These are phyloP conservation scores for Pseudococcus longispinus DNA, from an alignment of 2,888 invertebrate genomes.

Conservation along the genomic window DNA sequence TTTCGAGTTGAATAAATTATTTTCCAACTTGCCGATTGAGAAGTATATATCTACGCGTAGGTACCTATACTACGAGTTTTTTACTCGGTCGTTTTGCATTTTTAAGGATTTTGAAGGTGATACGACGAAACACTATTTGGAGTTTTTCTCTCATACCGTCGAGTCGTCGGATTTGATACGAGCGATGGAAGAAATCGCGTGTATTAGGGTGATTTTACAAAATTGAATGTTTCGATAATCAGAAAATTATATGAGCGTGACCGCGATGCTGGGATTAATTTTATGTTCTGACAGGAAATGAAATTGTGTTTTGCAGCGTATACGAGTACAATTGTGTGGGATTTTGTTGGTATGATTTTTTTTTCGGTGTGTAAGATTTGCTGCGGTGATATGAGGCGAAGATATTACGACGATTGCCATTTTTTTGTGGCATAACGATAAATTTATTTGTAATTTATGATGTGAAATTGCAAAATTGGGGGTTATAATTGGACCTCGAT, in stretches of 20 bases:
- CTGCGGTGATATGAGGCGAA: neutral
- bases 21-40: conserved; percentile 35
- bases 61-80: neutral
- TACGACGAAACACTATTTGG: neutral
- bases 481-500: too few relatives aligned
- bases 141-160: neutral
- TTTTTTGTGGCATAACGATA: too few relatives aligned
- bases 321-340: neutral
- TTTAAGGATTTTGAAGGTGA: conserved; percentile 19
- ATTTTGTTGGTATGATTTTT: neutral
- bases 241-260: conserved; percentile 30
- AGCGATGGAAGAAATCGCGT: neutral
- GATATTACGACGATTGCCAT: neutral
- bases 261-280: conserved; percentile 29
- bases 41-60: neutral
- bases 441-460: too few relatives aligned
- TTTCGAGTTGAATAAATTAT: conserved; percentile 33
- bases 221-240: conserved; percentile 28
- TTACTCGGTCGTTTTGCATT: neutral
- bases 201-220: neutral
- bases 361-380: neutral
- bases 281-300: neutral
- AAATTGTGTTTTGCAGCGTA: neutral
- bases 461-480: too few relatives aligned
- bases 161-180: neutral